Evolutionary conservation across 2,113 vertebrate species (phyloP), one percentile per base, ranked within the genome.

Genomic region (Spea multiplicata): DNA sequence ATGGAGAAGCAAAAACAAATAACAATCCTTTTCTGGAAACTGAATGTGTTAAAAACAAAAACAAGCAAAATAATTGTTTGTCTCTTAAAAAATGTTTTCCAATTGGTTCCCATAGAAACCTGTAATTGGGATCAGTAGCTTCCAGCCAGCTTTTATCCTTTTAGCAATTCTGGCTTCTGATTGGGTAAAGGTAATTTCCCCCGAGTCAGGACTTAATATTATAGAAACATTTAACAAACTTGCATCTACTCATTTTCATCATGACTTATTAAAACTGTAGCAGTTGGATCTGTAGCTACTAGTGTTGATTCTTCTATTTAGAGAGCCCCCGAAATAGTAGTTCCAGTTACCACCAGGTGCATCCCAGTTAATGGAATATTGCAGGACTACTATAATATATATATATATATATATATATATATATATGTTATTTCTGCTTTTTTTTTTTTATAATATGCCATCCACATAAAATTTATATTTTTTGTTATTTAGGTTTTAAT

Each of bases 1-100:
- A 59, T 59, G 12, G 55, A 59, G 55, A 59, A 13, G 12, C 10
- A 59, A 13, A 59, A 7, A 9, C 10, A 30, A 30, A 30, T 30
- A 30, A 30, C 30, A 30, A 30, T 59, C 55, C 55, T 13, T 7
- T 8, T 13, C 3, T 50, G n/a, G 69, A 44, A 55, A 55, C 30
- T 55, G 50, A 57, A 67, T 55, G 64, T 44, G 61, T 71, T 72
- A 73, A 66, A 59, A 55, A 66, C 45, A 67, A 44, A 49, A 12
- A 12, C 49, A 67, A 64, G 48, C 14, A 53, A 72, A 66, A 55
- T 8, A 55, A 55, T 64, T 48, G 44, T 71, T 44, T 66, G 57
- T 53, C 44, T 44, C 71, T 66, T 73, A 66, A 30, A 30, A 66
- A 49, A 44, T 73, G 45, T 80, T 74, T 80, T 44, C 1, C 14